Base-by-base conservation (phyloP, 2,888 invertebrate species). In the Lordiphosa fenestrarum region DNA sequence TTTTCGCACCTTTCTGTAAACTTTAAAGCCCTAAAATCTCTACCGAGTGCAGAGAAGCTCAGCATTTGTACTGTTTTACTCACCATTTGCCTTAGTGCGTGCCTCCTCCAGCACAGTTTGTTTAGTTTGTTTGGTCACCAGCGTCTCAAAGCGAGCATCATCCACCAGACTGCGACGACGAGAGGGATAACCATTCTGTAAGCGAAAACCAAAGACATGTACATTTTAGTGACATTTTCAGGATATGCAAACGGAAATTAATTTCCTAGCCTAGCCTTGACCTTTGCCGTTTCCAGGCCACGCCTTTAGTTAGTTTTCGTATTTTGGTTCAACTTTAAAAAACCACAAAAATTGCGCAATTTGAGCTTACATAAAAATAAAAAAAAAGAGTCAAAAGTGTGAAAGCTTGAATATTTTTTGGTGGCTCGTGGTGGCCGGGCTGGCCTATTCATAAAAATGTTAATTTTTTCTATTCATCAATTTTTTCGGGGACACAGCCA, bases 71-170 rank as follows among this genome's bases (percentile, higher is more conserved):
- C 7, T 4, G 1, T 13, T 5, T 21, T 5, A 90, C 92, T 92
- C 90, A 96, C 96, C 96, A 92, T 96, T 95, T 83, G 95, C 94
- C 86, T 95, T 93, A 89, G 94, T 94, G 86, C 96, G 94, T 75
- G 96, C 96, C 90, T 96, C 96, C 88, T 96, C 96, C 86, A 97
- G 91, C 75, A 96, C 96, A 85, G 94, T 95, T 91, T 96, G 95
- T 90, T 97, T 96, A 89, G 95, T 96, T 92, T 97, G 97, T 91
- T 96, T 96, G 87, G 98, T 98, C 84, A 98, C 96, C 87, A 96
- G 92, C 66, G 96, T 97, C 90, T 99, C 99, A 90, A 99, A 98
- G 85, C 97, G 95, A 78, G 99, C 98, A 91, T 99, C 98, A 87
- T 98, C 98, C 53, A 99, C 98, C 69, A 99, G 93, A 70, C 98